Evolutionary conservation across 2,888 invertebrate genomes (phyloP).

Genomic region (Dinocampus coccinellae): DNA sequence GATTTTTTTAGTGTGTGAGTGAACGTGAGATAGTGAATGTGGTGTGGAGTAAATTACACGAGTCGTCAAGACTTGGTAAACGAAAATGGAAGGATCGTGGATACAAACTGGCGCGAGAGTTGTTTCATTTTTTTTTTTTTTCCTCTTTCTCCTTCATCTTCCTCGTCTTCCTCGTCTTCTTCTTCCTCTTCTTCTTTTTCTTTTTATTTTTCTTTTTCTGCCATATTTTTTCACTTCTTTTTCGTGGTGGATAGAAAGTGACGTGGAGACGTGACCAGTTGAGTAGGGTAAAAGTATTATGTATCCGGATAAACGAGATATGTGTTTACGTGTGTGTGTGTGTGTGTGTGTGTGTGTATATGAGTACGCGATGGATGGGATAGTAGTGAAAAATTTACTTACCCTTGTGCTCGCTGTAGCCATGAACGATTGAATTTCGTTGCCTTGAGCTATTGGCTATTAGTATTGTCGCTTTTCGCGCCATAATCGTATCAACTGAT

Average conservation of each 20-base stretch:
- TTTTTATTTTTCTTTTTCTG: background rate
- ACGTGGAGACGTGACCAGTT: slow-evolving; percentile 9
- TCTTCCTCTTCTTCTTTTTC: slow-evolving; percentile 9
- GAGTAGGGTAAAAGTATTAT: slow-evolving; percentile 1
- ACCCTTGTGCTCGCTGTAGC: slow-evolving; percentile 52
- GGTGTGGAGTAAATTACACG: slow-evolving; percentile 9
- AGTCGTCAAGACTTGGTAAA: slow-evolving; percentile 9
- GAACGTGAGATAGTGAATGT: background rate
- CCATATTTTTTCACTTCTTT: background rate
- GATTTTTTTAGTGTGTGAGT: background rate
- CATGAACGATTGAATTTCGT: slow-evolving; percentile 51
- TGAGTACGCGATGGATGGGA: too few species aligned
- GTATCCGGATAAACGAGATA: background rate
- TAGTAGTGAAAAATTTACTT: slow-evolving; percentile 47
- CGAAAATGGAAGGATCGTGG: slow-evolving; percentile 9
- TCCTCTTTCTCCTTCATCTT: too few species aligned
- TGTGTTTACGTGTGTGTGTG: background rate
- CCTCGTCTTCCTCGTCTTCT: background rate
- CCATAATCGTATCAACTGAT: slow-evolving; percentile 50
- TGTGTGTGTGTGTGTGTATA: too few species aligned
- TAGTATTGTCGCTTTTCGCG: slow-evolving; percentile 47
- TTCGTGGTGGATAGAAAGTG: slow-evolving; percentile 22
- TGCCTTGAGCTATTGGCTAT: slow-evolving; percentile 45
- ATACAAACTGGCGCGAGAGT: background rate
- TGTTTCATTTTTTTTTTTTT: background rate